Base-by-base conservation (phyloP, 2,888 invertebrate genomes). In the Volucella zonaria region DNA sequence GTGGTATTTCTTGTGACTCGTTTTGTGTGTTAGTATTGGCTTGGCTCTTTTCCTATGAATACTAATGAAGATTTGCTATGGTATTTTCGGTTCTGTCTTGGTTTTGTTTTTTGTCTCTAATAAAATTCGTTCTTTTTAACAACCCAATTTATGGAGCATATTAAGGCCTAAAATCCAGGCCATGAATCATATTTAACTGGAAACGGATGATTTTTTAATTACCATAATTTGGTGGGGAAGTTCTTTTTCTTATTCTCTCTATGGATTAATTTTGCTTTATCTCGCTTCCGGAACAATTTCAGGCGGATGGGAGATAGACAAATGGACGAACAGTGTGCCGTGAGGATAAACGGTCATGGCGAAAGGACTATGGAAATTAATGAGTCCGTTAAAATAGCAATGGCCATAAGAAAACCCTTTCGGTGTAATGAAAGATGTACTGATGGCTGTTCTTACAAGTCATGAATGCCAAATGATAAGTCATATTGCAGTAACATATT, bases 241-340 rank as follows among this genome's bases (percentile, higher is more conserved):
- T 45, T 78, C 18, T 18, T 18, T 23, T 23, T 3, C 18, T 23
- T 23, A 23, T 78, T 61, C 82, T 38, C 58, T 67, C 47, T 64
- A 59, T 12, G 52, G 73, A 82, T 82, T 71, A n/a, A 77, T 77
- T 77, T 67, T 14, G 23, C 15, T 62, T 73, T 82, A 82, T 82
- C 82, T 49, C 49, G 73, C 10, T 58, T 38, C 15, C 40, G 15
- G 59, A 59, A 49, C 47, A 42, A 38, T 14, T 66, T 45, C 43
- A 18, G 71, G 23, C 43, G 73, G 73, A 73, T 54, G 66, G 67
- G 45, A 64, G 62, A 52, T 15, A 51, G 68, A 73, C 66, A 82
- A 77, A 71, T 71, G 70, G 42, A 54, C 9, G 68, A 43, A 67
- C 49, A 58, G 10, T 38, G 12, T 45, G 11, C 6, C 42, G 42